Evolutionary conservation across 2,888 invertebrate genomes (phyloP).

Genomic region (Rambutsinella grinnellia): DNA sequence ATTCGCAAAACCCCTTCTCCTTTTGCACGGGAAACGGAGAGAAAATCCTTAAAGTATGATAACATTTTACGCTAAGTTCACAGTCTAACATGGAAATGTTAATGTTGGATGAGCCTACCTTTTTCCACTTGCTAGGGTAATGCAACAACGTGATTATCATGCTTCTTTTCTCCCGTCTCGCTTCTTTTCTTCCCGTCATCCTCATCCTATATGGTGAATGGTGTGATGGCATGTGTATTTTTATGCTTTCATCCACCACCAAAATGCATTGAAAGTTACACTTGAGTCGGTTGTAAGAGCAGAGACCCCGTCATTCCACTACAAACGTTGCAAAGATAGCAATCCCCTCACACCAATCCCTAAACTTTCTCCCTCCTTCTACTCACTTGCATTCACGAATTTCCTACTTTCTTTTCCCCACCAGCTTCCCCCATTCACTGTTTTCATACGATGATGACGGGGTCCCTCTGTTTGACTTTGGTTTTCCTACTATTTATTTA

Average conservation of each 20-base stretch:
- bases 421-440: background rate
- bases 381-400: background rate
- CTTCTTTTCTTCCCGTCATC: slow-evolving; percentile 1
- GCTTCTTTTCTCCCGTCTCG: background rate
- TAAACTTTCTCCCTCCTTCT: background rate
- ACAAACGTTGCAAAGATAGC: background rate
- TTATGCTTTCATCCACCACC: slow-evolving; percentile 1
- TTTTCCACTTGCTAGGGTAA: background rate
- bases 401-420: slow-evolving; percentile 5
- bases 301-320: background rate
- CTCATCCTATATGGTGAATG: background rate
- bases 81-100: background rate
- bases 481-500: too few species aligned
- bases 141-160: slow-evolving; percentile 26
- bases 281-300: background rate
- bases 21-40: background rate
- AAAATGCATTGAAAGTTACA: background rate
- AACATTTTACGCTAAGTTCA: slow-evolving; percentile 11
- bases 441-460: background rate
- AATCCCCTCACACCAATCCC: background rate
- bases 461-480: too few species aligned
- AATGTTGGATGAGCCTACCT: background rate
- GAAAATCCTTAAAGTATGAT: too few species aligned
- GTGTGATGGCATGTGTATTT: background rate
- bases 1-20: background rate